phyloP scores from a whole-genome alignment of 53 echinoderm and acorn worm genomes.

The Holothuria leucospilota region DNA sequence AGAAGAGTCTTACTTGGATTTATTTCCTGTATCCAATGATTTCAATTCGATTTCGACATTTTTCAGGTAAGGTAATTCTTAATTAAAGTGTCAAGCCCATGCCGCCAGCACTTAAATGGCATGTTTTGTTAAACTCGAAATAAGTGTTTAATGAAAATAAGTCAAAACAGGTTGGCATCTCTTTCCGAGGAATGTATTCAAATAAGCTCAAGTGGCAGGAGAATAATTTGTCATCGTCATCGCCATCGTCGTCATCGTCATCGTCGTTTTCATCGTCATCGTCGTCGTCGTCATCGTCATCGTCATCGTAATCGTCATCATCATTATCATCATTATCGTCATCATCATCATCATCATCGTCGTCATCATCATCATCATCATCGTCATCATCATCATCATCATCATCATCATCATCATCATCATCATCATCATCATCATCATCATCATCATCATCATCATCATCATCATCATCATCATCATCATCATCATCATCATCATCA shows the following conservation, averaged over 20 bases:
- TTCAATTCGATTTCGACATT: too few species aligned
- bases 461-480: conserved; percentile 23
- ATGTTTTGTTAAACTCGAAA: too few species aligned
- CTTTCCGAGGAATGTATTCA: not conserved
- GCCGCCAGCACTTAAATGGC: too few species aligned
- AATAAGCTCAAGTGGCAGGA: not conserved
- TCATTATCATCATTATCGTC: conserved; percentile 13
- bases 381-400: conserved; percentile 45
- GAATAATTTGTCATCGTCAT: not conserved
- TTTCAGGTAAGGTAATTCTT: too few species aligned
- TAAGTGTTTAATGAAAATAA: too few species aligned
- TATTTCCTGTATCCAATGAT: too few species aligned
- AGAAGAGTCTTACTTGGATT: too few species aligned
- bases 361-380: conserved; percentile 30
- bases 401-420: conserved; percentile 26
- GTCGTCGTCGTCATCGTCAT: conserved; percentile 15
- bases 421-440: conserved; percentile 42
- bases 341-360: conserved; percentile 9
- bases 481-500: conserved; percentile 17
- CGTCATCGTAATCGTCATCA: too few species aligned
- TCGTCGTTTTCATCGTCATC: not conserved
- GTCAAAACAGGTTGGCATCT: too few species aligned
- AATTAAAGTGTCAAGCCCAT: too few species aligned
- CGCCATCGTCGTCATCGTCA: conserved; percentile 16
- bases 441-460: conserved; percentile 7